Evolutionary conservation across 2,113 vertebrate genomes (phyloP).

Genomic region (Ceratotherium simum): DNA sequence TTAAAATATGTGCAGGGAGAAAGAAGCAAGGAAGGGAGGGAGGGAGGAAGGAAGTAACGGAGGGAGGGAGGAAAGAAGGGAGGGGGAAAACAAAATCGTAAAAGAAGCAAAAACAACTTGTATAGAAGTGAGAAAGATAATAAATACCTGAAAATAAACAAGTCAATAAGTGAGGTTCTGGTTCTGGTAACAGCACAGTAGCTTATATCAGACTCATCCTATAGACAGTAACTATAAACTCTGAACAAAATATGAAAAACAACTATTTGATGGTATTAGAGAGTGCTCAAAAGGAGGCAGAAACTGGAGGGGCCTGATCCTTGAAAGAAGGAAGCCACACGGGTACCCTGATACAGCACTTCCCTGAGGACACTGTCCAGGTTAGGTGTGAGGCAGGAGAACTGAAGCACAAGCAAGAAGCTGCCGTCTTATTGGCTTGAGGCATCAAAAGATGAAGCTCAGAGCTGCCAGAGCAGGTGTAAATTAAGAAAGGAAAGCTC

Average conservation of each 20-base stretch:
- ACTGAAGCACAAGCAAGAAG: not conserved
- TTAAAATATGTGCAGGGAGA: not conserved
- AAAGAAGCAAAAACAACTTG: not conserved
- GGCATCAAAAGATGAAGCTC: not conserved
- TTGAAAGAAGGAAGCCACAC: not conserved
- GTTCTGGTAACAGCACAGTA: not conserved
- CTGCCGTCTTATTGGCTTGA: not conserved
- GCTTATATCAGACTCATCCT: not conserved
- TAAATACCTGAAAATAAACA: not conserved
- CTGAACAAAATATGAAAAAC: not conserved
- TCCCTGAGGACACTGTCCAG: not conserved
- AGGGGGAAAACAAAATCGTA: not conserved
- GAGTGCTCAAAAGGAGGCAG: not conserved
- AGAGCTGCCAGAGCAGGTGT: not conserved
- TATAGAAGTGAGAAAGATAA: not conserved
- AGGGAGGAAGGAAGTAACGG: not conserved
- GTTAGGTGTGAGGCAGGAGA: not conserved
- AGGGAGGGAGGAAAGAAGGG: not conserved
- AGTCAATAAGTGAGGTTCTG: not conserved
- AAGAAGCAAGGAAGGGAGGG: not conserved
- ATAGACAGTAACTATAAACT: not conserved
- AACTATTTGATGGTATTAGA: not conserved
- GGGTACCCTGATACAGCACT: not conserved
- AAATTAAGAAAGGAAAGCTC: not conserved
- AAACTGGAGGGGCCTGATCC: not conserved